These are phyloP conservation scores for Papilio xuthus DNA, from an alignment of 1,140 invertebrate genomes.

Conservation along the genomic window DNA sequence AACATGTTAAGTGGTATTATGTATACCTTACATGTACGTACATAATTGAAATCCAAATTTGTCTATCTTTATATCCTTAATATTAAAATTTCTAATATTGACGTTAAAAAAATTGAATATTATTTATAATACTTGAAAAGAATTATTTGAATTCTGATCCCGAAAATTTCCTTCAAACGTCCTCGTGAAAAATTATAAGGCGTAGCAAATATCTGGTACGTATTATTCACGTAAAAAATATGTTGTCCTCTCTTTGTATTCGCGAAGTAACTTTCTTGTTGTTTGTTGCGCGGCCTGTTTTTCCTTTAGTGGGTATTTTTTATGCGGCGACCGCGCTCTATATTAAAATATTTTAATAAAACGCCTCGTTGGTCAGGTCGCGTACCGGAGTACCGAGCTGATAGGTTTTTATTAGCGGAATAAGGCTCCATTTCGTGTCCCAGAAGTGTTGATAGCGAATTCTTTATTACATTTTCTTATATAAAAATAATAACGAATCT, in stretches of 20 bases:
- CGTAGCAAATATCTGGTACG: slow-evolving; percentile 34
- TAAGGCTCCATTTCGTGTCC: neutral
- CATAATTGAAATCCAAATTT: too few species aligned
- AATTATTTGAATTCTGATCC: slow-evolving; percentile 8
- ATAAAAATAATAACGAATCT: neutral
- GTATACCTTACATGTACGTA: too few species aligned
- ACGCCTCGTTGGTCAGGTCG: slow-evolving; percentile 33
- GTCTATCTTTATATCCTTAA: too few species aligned
- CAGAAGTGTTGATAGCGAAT: neutral
- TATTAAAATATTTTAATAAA: slow-evolving; percentile 44
- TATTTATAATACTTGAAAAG: neutral
- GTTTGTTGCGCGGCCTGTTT: slow-evolving; percentile 31
- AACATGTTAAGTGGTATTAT: too few species aligned
- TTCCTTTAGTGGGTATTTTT: slow-evolving; percentile 41
- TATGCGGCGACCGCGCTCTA: slow-evolving; percentile 35
- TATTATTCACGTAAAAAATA: slow-evolving; percentile 46
- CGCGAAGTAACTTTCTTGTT: slow-evolving; percentile 44
- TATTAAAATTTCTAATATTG: too few species aligned
- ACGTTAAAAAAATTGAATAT: neutral
- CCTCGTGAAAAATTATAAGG: slow-evolving; percentile 53
- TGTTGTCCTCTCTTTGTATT: slow-evolving; percentile 52
- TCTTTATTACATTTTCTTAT: neutral
- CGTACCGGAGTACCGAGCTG: slow-evolving; percentile 14
- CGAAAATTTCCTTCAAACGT: slow-evolving; percentile 36
- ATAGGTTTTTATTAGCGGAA: slow-evolving; percentile 25